Evolutionary conservation across 2,888 invertebrate genomes (phyloP).

Genomic region (Hydrotaea cyrtoneurina): DNA sequence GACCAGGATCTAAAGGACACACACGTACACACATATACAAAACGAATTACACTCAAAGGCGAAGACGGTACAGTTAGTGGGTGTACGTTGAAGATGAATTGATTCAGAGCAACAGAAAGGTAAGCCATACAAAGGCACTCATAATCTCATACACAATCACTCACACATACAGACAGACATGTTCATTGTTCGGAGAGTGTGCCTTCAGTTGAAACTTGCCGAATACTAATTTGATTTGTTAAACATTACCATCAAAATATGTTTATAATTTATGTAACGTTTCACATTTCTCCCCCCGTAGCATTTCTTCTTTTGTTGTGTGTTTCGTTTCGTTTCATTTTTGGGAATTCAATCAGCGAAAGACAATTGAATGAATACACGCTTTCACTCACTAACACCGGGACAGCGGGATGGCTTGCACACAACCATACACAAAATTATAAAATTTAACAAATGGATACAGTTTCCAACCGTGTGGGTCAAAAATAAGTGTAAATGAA

Average conservation of each 20-base stretch:
- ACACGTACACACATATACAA: not conserved
- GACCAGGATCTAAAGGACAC: not conserved
- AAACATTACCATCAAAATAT: slow-evolving; percentile 25
- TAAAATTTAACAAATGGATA: not conserved
- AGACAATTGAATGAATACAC: slow-evolving; percentile 15
- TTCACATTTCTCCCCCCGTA: not conserved
- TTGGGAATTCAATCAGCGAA: slow-evolving; percentile 14
- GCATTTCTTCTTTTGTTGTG: too few species aligned
- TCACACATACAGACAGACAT: not conserved
- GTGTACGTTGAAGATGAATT: slow-evolving; percentile 27
- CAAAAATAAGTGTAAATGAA: not conserved
- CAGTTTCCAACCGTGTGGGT: not conserved
- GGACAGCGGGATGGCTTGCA: not conserved
- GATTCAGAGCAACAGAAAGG: slow-evolving; percentile 27
- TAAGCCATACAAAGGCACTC: not conserved
- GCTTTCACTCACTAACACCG: not conserved
- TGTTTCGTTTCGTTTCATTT: too few species aligned
- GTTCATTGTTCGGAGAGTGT: not conserved
- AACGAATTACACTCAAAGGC: not conserved
- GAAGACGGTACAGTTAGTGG: not conserved
- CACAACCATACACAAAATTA: too few species aligned
- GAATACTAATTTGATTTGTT: slow-evolving; percentile 37
- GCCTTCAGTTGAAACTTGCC: not conserved
- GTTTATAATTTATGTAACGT: slow-evolving; percentile 7
- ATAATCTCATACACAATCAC: not conserved